These are phyloP conservation scores for Perognathus longimembris DNA, from an alignment of 2,113 vertebrate genomes.

Conservation along the genomic window DNA sequence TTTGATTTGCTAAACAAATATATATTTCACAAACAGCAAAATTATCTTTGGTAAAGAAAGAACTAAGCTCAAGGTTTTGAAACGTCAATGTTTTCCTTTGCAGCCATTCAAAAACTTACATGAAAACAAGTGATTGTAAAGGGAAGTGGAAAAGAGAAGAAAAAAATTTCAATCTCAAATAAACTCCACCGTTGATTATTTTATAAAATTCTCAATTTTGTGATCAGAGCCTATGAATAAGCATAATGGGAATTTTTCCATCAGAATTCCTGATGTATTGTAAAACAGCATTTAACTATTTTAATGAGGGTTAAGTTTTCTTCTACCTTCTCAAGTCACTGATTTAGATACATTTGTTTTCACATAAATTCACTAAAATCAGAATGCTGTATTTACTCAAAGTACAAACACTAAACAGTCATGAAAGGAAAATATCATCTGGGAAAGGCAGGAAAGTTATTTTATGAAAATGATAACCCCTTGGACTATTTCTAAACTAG, in stretches of 20 bases:
- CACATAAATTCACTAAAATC: constrained; percentile 32
- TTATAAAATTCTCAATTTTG: not conserved
- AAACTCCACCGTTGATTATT: not conserved
- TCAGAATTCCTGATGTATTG: not conserved
- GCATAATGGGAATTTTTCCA: constrained; percentile 6
- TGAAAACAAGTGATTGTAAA: not conserved
- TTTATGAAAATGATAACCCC: not conserved
- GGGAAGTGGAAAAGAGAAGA: not conserved
- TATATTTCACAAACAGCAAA: not conserved
- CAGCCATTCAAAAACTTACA: constrained; percentile 14
- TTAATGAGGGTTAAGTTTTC: not conserved
- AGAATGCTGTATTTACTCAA: constrained; percentile 46
- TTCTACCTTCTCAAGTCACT: not conserved
- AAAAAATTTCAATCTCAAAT: constrained; percentile 32
- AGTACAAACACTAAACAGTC: constrained; percentile 18
- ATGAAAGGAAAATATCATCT: constrained; percentile 38
- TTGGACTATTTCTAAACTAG: constrained; percentile 6
- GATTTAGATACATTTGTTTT: constrained; percentile 33
- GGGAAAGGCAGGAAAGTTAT: not conserved
- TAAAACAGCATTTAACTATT: not conserved
- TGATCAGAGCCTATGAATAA: not conserved
- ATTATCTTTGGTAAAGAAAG: not conserved
- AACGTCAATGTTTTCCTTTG: not conserved
- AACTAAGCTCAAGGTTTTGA: constrained; percentile 24
- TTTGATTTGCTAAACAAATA: not conserved